These are phyloP conservation scores for Pyrrhia umbra DNA, from an alignment of 2,888 invertebrate species.

Conservation along the genomic window DNA sequence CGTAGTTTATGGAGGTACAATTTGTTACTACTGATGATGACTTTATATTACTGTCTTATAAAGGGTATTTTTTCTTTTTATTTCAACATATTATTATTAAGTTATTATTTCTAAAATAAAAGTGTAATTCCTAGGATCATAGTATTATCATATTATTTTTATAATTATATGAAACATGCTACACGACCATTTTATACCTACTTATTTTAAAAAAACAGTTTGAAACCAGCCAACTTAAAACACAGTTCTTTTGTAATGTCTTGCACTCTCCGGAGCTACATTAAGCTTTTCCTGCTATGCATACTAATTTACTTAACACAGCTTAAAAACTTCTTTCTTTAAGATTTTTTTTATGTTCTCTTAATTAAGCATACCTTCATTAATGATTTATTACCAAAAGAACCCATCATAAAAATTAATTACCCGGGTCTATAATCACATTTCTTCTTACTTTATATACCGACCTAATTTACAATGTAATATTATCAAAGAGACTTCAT, in stretches of 20 bases:
- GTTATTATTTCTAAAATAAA: too few relatives aligned
- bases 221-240: conserved; percentile 10
- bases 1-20: conserved; percentile 77
- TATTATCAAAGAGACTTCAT: neutral
- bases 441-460: conserved; percentile 30
- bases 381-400: conserved; percentile 14
- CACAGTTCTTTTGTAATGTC: conserved; percentile 24
- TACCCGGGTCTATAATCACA: conserved; percentile 16
- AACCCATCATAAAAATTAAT: conserved; percentile 26
- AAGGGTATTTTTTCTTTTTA: too few relatives aligned
- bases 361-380: conserved; percentile 3
- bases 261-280: conserved; percentile 26
- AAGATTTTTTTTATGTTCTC: conserved; percentile 3
- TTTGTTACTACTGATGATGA: too few relatives aligned
- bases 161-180: too few relatives aligned
- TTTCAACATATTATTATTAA: neutral
- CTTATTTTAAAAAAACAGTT: neutral
- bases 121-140: too few relatives aligned
- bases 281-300: conserved; percentile 21
- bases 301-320: conserved; percentile 36
- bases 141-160: too few relatives aligned
- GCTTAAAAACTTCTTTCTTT: conserved; percentile 19
- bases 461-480: neutral
- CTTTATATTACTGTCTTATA: too few relatives aligned
- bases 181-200: neutral